Percentiles rank a stretch among this genome's conserved stretches.
These are phyloP conservation scores for Syngnathus scovelli DNA, from an alignment of 2,113 vertebrate species.

Conservation along the genomic window DNA sequence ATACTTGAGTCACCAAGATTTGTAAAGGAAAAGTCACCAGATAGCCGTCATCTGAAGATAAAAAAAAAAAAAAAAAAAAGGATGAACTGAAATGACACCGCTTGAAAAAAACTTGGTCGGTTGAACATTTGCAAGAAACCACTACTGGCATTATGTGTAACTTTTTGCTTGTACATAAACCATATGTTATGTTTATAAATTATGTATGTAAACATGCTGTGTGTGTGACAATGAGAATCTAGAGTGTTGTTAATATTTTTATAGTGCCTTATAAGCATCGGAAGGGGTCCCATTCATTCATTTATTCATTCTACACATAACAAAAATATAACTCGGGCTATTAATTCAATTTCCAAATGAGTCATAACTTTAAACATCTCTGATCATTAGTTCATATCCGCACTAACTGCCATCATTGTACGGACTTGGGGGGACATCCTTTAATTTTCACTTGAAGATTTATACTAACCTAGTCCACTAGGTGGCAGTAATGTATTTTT, in stretches of 20 bases:
- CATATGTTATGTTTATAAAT: constrained; percentile 8
- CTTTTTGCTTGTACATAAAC: constrained; percentile 19
- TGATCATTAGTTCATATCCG: too few relatives aligned
- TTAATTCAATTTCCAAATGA: too few relatives aligned
- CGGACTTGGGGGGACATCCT: neutral
- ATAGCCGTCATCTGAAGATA: neutral
- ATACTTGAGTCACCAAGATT: neutral
- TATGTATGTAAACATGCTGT: constrained; percentile 10
- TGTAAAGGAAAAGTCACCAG: constrained; percentile 8
- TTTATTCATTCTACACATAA: too few relatives aligned
- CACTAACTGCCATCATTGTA: too few relatives aligned
- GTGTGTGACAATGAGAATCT: neutral
- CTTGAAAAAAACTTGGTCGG: neutral
- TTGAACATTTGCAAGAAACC: constrained; percentile 1
- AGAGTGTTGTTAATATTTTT: too few relatives aligned
- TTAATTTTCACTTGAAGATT: neutral
- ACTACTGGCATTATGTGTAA: constrained; percentile 1
- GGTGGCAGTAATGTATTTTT: neutral
- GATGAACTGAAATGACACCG: neutral
- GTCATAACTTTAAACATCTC: too few relatives aligned
- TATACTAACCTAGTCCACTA: neutral
- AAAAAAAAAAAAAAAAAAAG: too few relatives aligned
- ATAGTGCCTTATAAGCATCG: neutral
- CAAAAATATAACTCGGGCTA: too few relatives aligned
- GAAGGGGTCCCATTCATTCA: too few relatives aligned